Evolutionary conservation across 2,797 vertebrate species (phyloP).

Genomic region (Pangasius djambal): DNA sequence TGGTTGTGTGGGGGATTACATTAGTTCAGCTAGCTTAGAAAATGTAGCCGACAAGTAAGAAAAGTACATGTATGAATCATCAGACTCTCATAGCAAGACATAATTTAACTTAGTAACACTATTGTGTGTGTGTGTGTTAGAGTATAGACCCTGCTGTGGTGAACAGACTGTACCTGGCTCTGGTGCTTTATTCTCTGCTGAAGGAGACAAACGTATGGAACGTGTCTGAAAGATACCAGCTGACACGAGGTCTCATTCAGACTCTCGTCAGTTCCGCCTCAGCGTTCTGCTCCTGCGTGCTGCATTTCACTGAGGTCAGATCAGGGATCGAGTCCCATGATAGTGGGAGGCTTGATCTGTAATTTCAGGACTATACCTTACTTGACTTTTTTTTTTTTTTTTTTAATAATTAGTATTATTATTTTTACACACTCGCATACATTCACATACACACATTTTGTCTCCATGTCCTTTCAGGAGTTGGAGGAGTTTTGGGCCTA

Average conservation of each 20-base stretch:
- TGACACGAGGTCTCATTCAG: conserved; percentile 89
- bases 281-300: conserved; percentile 87
- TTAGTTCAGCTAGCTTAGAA: background rate
- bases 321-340: background rate
- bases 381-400: background rate
- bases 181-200: conserved; percentile 84
- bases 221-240: conserved; percentile 84
- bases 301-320: conserved; percentile 92
- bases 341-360: background rate
- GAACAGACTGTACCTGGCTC: conserved; percentile 84
- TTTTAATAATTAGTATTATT: background rate
- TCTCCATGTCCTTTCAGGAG: conserved; percentile 75
- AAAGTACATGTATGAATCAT: background rate
- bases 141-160: conserved; percentile 73
- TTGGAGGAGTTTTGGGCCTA: conserved; percentile 95
- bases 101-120: background rate
- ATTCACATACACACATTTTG: background rate
- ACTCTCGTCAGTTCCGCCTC: conserved; percentile 86
- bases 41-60: background rate
- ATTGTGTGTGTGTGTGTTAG: conserved; percentile 68
- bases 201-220: conserved; percentile 89
- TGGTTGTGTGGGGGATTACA: background rate
- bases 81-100: background rate
- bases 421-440: background rate
- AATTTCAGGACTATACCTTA: background rate